phyloP scores from a whole-genome alignment of 2,113 vertebrate genomes.

The Illadopsis cleaveri region DNA sequence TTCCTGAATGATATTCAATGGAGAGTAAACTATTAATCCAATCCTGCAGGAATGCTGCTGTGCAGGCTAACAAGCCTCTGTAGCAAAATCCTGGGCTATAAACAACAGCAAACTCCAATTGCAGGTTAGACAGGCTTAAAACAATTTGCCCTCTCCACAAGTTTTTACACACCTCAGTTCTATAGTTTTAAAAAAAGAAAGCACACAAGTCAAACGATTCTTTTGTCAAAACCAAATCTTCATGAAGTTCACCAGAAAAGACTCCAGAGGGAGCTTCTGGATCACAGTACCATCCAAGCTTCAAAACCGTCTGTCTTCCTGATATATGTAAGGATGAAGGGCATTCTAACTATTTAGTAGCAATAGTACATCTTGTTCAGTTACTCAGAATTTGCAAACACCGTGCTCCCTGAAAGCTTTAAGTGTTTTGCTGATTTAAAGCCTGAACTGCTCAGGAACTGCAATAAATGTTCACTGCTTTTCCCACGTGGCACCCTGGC shows the following conservation, averaged over 20 bases:
- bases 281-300: background rate
- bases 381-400: background rate
- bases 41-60: background rate
- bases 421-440: background rate
- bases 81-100: background rate
- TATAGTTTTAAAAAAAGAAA: background rate
- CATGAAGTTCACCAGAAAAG: background rate
- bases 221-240: background rate
- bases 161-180: background rate
- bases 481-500: rapidly evolving
- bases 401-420: rapidly evolving
- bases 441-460: background rate
- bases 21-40: background rate
- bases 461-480: background rate
- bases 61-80: background rate
- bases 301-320: background rate
- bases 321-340: background rate
- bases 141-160: rapidly evolving
- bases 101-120: background rate
- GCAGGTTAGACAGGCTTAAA: background rate
- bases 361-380: background rate
- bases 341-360: background rate
- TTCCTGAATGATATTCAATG: background rate
- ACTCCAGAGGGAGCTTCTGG: slow-evolving; percentile 30
- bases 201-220: rapidly evolving